Evolutionary conservation across 2,113 vertebrate species (phyloP).

Genomic region (Charadrius vociferus): DNA sequence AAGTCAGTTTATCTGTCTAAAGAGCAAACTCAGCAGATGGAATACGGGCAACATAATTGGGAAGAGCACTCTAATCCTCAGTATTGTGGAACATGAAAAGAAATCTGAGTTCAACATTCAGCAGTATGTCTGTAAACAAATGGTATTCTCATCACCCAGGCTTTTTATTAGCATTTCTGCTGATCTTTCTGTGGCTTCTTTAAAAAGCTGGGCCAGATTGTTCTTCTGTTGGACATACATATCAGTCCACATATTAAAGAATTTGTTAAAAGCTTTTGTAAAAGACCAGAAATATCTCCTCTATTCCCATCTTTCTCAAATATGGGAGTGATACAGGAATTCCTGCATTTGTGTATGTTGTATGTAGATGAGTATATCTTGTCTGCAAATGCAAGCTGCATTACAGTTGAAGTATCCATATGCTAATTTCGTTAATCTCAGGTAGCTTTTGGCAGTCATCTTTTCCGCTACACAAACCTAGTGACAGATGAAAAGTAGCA

Average conservation of each 20-base stretch:
- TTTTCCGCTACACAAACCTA: not conserved
- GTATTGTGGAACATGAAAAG: conserved; percentile 38
- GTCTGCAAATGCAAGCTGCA: not conserved
- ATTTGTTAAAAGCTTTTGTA: not conserved
- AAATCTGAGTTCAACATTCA: not conserved
- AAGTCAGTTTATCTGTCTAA: not conserved
- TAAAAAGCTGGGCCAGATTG: not conserved
- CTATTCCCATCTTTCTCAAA: not conserved
- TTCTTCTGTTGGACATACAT: not conserved
- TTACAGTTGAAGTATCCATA: not conserved
- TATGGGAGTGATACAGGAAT: not conserved
- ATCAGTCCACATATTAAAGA: not conserved
- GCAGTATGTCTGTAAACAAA: conserved; percentile 17
- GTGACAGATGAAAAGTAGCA: not conserved
- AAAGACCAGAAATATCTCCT: not conserved
- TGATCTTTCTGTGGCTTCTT: conserved; percentile 20
- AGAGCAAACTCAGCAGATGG: not conserved
- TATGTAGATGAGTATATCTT: not conserved
- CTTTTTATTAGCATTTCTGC: not conserved
- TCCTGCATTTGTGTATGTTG: not conserved
- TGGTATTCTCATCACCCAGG: not conserved
- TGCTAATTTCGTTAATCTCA: not conserved
- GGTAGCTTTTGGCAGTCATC: not conserved
- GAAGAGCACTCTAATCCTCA: conserved; percentile 30
- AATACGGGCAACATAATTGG: not conserved